Evolutionary conservation across 2,888 invertebrate species (phyloP).

Genomic region (Sminthurinus aureus): DNA sequence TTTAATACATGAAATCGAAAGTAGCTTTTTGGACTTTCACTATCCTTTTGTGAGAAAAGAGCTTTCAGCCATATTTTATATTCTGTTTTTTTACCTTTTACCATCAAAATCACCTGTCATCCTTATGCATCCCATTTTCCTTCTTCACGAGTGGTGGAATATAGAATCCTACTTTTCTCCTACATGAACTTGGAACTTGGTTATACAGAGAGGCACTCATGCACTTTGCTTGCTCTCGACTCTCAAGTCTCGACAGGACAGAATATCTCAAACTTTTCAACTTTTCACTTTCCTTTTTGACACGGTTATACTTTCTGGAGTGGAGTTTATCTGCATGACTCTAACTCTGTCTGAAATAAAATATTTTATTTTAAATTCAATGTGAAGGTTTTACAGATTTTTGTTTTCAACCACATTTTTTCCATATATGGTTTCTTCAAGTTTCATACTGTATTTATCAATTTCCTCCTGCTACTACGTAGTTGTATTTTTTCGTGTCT

Average conservation of each 20-base stretch:
- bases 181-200: not conserved
- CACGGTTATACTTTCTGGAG: not conserved
- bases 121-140: not conserved
- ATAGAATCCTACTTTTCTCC: not conserved
- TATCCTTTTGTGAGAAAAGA: not conserved
- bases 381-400: no score
- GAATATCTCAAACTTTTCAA: no score
- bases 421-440: no score
- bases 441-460: no score
- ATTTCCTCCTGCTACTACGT: no score
- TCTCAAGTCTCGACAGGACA: no score
- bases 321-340: no score
- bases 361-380: no score
- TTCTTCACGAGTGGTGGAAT: not conserved
- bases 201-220: not conserved
- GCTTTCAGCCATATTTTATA: conserved; percentile 12
- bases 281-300: not conserved
- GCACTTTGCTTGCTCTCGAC: not conserved
- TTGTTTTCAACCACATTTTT: no score
- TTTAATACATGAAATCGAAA: not conserved
- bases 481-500: no score
- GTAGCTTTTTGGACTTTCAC: not conserved
- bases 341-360: no score
- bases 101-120: conserved; percentile 9
- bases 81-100: not conserved